phyloP scores from a whole-genome alignment of 2,113 vertebrate genomes.

The Aphyosemion australe region DNA sequence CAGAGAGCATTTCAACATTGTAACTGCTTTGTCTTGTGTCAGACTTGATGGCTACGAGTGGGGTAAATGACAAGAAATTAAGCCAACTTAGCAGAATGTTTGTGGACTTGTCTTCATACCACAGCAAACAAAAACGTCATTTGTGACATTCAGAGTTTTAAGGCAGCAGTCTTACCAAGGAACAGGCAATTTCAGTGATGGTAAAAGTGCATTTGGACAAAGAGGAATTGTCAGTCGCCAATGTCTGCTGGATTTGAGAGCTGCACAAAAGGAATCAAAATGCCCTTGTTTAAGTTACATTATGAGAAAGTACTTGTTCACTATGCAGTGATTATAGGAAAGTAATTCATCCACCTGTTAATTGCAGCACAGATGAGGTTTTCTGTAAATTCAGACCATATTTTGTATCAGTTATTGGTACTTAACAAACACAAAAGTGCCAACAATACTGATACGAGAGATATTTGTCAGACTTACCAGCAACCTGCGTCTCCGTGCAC shows the following conservation, averaged over 20 bases:
- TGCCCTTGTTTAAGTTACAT: not conserved
- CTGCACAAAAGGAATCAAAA: conserved; percentile 4
- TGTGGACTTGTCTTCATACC: too few relatives aligned
- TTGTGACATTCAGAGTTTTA: not conserved
- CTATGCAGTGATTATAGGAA: not conserved
- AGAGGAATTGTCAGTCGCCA: not conserved
- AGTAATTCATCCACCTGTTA: not conserved
- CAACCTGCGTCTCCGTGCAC: conserved; percentile 46
- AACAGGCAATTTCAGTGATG: conserved; percentile 50
- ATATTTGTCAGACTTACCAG: conserved; percentile 41
- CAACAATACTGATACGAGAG: not conserved
- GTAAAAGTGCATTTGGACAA: conserved; percentile 33
- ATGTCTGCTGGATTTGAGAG: not conserved
- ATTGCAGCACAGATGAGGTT: not conserved
- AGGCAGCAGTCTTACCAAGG: conserved; percentile 37
- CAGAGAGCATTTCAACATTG: conserved; percentile 49
- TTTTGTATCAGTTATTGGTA: not conserved
- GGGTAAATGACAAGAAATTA: conserved; percentile 1
- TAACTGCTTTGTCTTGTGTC: conserved; percentile 31
- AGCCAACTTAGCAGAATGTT: not conserved
- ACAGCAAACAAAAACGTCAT: too few relatives aligned
- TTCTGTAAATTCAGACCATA: conserved; percentile 30
- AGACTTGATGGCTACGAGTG: conserved; percentile 22
- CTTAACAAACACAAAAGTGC: not conserved
- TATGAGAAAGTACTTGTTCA: not conserved